Conservation (phyloP, 2,797 vertebrate genomes). For the Helicolenus hilgendorfi region DNA sequence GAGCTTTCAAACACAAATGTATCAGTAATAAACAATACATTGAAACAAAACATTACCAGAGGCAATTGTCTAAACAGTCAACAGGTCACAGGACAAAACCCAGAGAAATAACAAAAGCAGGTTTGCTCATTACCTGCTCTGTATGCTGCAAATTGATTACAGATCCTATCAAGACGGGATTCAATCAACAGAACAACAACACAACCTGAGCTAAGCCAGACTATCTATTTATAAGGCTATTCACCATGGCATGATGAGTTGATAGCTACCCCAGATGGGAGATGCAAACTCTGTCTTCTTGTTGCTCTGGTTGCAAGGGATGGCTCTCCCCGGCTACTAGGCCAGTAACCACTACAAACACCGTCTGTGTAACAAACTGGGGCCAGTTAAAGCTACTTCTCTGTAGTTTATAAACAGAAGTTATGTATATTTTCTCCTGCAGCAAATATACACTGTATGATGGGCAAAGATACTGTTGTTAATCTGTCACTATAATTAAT, state of each 20-base stretch:
- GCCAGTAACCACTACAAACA: slow-evolving; percentile 89
- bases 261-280: slow-evolving; percentile 50
- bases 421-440: neutral
- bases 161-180: slow-evolving; percentile 35
- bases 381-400: slow-evolving; percentile 30
- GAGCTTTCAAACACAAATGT: neutral
- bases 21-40: neutral
- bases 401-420: neutral
- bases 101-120: neutral
- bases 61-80: neutral
- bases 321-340: slow-evolving; percentile 81
- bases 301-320: slow-evolving; percentile 85
- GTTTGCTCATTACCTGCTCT: slow-evolving; percentile 28
- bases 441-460: neutral
- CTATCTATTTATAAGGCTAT: slow-evolving; percentile 27
- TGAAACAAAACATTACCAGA: neutral
- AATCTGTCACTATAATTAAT: neutral
- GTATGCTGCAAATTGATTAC: slow-evolving; percentile 17
- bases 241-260: slow-evolving; percentile 53
- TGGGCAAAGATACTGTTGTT: neutral
- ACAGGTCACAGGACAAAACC: neutral
- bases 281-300: slow-evolving; percentile 69
- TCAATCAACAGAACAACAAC: slow-evolving; percentile 47
- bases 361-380: slow-evolving; percentile 40
- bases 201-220: slow-evolving; percentile 15